These are phyloP conservation scores for Pocillopora grandis DNA, from an alignment of 92 coral and sea anemone species.

Conservation along the genomic window DNA sequence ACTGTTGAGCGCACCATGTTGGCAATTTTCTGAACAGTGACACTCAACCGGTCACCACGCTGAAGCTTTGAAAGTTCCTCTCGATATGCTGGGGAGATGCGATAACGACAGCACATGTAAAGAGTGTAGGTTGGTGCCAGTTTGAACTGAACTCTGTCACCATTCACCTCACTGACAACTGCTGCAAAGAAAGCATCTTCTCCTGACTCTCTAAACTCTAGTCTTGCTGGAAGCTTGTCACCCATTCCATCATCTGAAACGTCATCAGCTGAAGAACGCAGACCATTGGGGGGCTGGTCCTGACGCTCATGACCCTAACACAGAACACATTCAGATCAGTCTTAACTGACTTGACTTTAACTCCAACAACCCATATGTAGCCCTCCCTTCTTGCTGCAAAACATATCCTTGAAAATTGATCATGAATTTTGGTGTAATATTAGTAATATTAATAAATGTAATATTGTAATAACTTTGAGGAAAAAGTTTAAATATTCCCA, in stretches of 20 bases:
- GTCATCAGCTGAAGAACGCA: conserved; percentile 45
- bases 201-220: conserved; percentile 94
- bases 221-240: conserved; percentile 90
- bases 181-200: conserved; percentile 99
- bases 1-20: conserved; percentile 97
- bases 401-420: too few relatives aligned
- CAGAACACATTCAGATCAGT: background rate
- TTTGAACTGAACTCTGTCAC: conserved; percentile 95
- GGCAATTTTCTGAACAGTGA: conserved; percentile 90
- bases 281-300: conserved; percentile 22
- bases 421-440: too few relatives aligned
- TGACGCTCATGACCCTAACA: background rate
- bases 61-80: conserved; percentile 81
- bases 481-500: too few relatives aligned
- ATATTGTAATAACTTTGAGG: too few relatives aligned
- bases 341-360: too few relatives aligned
- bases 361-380: too few relatives aligned
- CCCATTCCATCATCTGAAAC: conserved; percentile 60
- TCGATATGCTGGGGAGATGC: conserved; percentile 90
- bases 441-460: too few relatives aligned
- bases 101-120: conserved; percentile 99
- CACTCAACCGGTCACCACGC: conserved; percentile 78
- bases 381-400: too few relatives aligned
- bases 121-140: conserved; percentile 97
- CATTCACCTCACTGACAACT: conserved; percentile 96